A percentile compares a stretch with the other conserved stretches of the same genome.
These are phyloP conservation scores for Sander vitreus DNA, from an alignment of 2,113 vertebrate species.

Conservation along the genomic window DNA sequence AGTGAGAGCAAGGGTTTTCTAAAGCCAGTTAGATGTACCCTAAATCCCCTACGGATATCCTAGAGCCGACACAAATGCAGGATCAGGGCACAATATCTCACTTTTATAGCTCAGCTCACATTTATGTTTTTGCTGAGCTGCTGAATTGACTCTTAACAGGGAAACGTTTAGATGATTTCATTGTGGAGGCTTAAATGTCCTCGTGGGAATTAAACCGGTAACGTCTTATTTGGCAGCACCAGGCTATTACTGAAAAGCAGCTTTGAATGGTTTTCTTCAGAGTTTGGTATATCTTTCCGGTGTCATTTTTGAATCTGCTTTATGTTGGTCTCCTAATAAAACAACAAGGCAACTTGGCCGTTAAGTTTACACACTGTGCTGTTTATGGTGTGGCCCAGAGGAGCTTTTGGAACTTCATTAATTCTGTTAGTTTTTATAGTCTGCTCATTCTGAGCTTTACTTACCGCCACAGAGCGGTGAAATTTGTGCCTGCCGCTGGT, in stretches of 20 bases:
- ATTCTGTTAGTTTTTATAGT: slow-evolving; percentile 67
- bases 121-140: slow-evolving; percentile 60
- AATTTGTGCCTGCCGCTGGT: slow-evolving; percentile 54
- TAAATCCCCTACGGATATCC: slow-evolving; percentile 38
- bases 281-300: slow-evolving; percentile 26
- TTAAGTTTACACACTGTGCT: slow-evolving; percentile 49
- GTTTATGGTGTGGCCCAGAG: slow-evolving; percentile 60
- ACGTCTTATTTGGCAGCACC: slow-evolving; percentile 47
- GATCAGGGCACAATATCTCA: slow-evolving; percentile 48
- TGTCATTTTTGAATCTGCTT: slow-evolving; percentile 32
- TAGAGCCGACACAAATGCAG: slow-evolving; percentile 29
- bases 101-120: slow-evolving; percentile 58
- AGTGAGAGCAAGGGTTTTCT: slow-evolving; percentile 21
- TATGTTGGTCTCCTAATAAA: slow-evolving; percentile 48
- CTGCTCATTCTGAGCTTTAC: slow-evolving; percentile 60
- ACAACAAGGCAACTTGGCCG: slow-evolving; percentile 35
- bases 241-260: background rate
- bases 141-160: slow-evolving; percentile 56
- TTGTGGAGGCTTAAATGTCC: slow-evolving; percentile 49
- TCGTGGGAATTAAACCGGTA: slow-evolving; percentile 44
- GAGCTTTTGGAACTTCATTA: slow-evolving; percentile 68
- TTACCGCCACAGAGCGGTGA: slow-evolving; percentile 47
- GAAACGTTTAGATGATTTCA: slow-evolving; percentile 59
- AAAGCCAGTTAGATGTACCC: slow-evolving; percentile 27
- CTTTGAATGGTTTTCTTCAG: background rate